Percentiles rank a stretch among this genome's conserved stretches.
phyloP scores from a whole-genome alignment of 2,113 vertebrate genomes.

The Gymnogyps californianus region DNA sequence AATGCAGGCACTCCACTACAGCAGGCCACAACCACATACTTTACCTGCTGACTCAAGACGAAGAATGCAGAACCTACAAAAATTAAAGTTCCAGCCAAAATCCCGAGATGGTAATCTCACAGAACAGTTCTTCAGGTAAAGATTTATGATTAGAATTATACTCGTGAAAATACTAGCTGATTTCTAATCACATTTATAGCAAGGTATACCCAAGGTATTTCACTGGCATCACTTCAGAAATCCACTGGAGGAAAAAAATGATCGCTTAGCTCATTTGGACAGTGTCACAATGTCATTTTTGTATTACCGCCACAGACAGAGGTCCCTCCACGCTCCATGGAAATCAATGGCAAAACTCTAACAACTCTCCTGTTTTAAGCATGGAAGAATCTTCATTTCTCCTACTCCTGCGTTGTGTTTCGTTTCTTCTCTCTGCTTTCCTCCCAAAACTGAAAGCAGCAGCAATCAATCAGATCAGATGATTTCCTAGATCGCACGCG shows the following conservation, averaged over 20 bases:
- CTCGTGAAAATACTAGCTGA: background rate
- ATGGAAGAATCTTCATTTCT: background rate
- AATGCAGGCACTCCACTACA: background rate
- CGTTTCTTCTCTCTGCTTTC: background rate
- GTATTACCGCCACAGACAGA: background rate
- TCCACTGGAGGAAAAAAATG: background rate
- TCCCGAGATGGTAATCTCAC: background rate
- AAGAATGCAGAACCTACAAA: conserved; percentile 14
- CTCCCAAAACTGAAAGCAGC: background rate
- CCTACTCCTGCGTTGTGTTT: background rate
- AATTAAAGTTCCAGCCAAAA: background rate
- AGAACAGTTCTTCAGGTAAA: background rate
- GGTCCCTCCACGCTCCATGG: background rate
- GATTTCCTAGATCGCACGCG: background rate
- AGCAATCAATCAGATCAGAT: background rate
- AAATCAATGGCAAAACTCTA: background rate
- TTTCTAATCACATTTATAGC: background rate
- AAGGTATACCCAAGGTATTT: background rate
- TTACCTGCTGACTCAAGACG: conserved; percentile 52
- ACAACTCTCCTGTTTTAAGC: background rate
- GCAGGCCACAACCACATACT: background rate
- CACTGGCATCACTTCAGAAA: background rate
- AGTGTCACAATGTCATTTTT: background rate
- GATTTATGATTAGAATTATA: background rate
- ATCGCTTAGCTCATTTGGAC: background rate